Evolutionary conservation across 1,140 invertebrate genomes (phyloP).

Genomic region (Lutraria rhynchaena): DNA sequence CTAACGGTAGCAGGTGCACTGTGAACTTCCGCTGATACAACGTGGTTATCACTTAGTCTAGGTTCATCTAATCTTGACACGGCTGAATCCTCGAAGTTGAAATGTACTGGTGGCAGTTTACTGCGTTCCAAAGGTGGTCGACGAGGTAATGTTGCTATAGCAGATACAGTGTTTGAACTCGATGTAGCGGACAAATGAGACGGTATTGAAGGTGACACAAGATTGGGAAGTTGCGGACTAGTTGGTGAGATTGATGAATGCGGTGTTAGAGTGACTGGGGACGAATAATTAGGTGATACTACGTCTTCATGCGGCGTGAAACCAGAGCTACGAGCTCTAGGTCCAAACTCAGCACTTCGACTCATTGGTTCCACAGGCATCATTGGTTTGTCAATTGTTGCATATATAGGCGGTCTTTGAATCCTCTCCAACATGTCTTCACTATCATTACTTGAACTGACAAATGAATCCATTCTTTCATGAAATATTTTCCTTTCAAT

Average conservation of each 20-base stretch:
- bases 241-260: constrained; percentile 72
- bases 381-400: constrained; percentile 41
- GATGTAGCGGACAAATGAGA: neutral
- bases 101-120: constrained; percentile 61
- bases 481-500: constrained; percentile 81
- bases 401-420: constrained; percentile 11
- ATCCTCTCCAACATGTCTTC: constrained; percentile 69
- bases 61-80: constrained; percentile 31
- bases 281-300: constrained; percentile 50
- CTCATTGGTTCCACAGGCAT: constrained; percentile 55
- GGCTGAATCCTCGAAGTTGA: constrained; percentile 52
- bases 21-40: constrained; percentile 51
- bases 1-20: constrained; percentile 58
- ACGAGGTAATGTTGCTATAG: constrained; percentile 76
- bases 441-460: constrained; percentile 76
- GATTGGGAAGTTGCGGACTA: constrained; percentile 66
- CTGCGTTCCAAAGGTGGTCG: constrained; percentile 53
- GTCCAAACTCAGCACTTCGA: constrained; percentile 33
- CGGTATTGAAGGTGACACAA: constrained; percentile 43
- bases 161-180: constrained; percentile 69
- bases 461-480: constrained; percentile 71
- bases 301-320: constrained; percentile 34
- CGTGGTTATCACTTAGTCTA: constrained; percentile 19
- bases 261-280: constrained; percentile 64
- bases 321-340: constrained; percentile 37